These are phyloP conservation scores for Netta rufina DNA, from an alignment of 2,797 vertebrate genomes.

Conservation along the genomic window DNA sequence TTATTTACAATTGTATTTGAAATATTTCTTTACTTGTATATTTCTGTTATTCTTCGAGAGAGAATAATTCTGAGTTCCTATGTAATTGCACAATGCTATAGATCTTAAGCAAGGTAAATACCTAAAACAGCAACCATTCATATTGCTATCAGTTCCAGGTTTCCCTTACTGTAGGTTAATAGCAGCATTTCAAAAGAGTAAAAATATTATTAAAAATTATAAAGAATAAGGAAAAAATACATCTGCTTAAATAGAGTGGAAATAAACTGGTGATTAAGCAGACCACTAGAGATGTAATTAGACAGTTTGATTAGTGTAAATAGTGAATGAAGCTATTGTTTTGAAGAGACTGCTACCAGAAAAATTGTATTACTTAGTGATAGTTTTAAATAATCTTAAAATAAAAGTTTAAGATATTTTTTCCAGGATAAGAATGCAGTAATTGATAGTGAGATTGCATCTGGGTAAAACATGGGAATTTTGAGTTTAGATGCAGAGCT, in stretches of 20 bases:
- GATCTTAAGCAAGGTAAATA: background rate
- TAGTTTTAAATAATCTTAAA: background rate
- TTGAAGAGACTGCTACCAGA: background rate
- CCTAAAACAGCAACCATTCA: background rate
- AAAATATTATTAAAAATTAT: background rate
- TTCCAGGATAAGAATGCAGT: background rate
- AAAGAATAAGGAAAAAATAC: background rate
- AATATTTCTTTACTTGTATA: background rate
- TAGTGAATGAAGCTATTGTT: background rate
- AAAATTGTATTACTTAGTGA: fast-evolving
- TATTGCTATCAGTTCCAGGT: background rate
- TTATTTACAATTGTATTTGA: background rate
- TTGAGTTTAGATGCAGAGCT: background rate
- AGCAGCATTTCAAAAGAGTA: background rate
- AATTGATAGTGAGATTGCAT: background rate
- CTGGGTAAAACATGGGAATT: background rate
- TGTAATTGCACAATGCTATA: background rate
- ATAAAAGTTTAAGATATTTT: background rate
- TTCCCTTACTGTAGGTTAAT: background rate
- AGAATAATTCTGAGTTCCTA: background rate
- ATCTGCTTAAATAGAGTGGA: background rate
- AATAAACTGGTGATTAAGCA: background rate
- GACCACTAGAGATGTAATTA: background rate
- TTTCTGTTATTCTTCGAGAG: background rate
- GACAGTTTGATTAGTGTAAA: background rate